Evolutionary conservation across 2,888 invertebrate genomes (phyloP).

Genomic region (Aplocera efformata): DNA sequence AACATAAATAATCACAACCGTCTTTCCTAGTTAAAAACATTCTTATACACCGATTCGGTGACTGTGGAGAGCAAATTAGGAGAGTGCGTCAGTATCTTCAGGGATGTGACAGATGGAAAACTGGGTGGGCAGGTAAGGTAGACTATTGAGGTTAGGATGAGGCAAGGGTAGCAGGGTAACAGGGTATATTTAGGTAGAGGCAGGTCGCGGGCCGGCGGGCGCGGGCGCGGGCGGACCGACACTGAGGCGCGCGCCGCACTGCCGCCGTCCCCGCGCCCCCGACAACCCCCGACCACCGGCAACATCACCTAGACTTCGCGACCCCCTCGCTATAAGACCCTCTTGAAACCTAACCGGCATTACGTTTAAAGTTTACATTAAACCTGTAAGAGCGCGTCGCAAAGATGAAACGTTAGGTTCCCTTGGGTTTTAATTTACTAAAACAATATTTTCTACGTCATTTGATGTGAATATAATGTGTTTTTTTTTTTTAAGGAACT

Average conservation of each 20-base stretch:
- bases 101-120: conserved; percentile 53
- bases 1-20: conserved; percentile 28
- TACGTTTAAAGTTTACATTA: conserved; percentile 18
- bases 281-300: conserved; percentile 38
- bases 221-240: conserved; percentile 75
- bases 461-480: too few relatives aligned
- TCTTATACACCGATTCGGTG: conserved; percentile 21
- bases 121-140: conserved; percentile 46
- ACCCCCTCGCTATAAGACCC: conserved; percentile 35
- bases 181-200: conserved; percentile 42
- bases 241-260: conserved; percentile 73
- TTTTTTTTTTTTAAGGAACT: too few relatives aligned
- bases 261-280: conserved; percentile 41
- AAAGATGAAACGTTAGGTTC: conserved; percentile 1
- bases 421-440: background rate
- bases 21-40: conserved; percentile 26
- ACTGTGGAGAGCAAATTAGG: conserved; percentile 19
- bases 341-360: conserved; percentile 22
- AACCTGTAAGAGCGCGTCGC: conserved; percentile 1
- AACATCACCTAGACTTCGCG: conserved; percentile 51
- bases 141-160: conserved; percentile 65
- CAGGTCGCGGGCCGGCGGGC: conserved; percentile 64
- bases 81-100: conserved; percentile 17
- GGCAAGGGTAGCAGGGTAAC: conserved; percentile 43
- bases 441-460: background rate